Evolutionary conservation across 2,888 invertebrate species (phyloP).

Genomic region (Pycnomerus fuliginosus): DNA sequence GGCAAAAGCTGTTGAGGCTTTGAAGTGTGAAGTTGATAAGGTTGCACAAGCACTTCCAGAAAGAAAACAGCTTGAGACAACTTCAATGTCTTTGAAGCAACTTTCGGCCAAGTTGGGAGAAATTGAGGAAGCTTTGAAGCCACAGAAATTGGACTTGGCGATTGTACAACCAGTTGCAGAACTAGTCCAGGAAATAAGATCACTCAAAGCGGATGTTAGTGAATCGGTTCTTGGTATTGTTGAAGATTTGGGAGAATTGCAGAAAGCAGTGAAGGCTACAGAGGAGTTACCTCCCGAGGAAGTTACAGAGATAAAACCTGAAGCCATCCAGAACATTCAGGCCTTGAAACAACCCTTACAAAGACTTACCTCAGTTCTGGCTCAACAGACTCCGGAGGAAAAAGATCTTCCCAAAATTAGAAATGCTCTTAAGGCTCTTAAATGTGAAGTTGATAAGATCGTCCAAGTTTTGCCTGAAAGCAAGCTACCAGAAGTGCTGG

Average conservation of each 20-base stretch:
- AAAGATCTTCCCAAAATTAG: conserved; percentile 22
- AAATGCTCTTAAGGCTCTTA: conserved; percentile 22
- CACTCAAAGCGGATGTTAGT: conserved; percentile 2
- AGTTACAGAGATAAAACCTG: not conserved
- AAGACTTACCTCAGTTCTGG: not conserved
- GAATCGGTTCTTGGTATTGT: too few relatives aligned
- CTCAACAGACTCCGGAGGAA: conserved; percentile 11
- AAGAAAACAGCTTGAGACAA: conserved; percentile 12
- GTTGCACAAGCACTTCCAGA: conserved; percentile 9
- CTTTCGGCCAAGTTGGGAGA: conserved; percentile 13
- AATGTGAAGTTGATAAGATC: conserved; percentile 16
- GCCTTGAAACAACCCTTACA: conserved; percentile 1
- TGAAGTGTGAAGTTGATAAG: conserved; percentile 22
- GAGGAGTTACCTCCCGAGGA: conserved; percentile 4
- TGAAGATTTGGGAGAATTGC: too few relatives aligned
- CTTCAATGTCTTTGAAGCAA: conserved; percentile 7
- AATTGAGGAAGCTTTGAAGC: conserved; percentile 13
- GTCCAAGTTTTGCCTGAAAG: conserved; percentile 9
- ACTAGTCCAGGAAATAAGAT: not conserved
- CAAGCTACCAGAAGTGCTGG: conserved; percentile 12
- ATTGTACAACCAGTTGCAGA: conserved; percentile 4
- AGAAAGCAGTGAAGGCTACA: too few relatives aligned
- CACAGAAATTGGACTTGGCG: too few relatives aligned
- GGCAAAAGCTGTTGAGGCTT: conserved; percentile 20
- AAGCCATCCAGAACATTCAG: conserved; percentile 1